Percentiles rank a stretch among this genome's conserved stretches.
Evolutionary conservation across 2,888 invertebrate genomes (phyloP).

Genomic region (Eudasyphora cyanicolor): DNA sequence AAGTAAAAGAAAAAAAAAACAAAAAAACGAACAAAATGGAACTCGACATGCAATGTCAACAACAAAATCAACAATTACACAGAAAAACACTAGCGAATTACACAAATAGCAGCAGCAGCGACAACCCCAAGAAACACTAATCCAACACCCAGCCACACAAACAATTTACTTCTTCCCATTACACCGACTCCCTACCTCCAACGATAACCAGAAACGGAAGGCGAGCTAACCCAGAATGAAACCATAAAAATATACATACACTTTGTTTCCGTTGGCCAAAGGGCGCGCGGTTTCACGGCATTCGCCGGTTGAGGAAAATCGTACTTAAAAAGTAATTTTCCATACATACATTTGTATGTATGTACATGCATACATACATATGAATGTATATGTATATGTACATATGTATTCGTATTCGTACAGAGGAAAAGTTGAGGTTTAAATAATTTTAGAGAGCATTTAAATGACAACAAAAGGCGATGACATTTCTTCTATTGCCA

Average conservation of each 20-base stretch:
- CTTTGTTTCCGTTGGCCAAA: neutral
- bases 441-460: neutral
- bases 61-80: slow-evolving; percentile 41
- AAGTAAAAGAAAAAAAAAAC: neutral
- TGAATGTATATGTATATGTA: too few species aligned
- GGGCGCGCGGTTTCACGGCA: neutral
- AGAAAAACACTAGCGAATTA: neutral
- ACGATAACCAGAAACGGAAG: neutral
- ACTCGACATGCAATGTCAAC: slow-evolving; percentile 47
- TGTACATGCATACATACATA: too few species aligned
- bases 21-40: neutral
- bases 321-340: slow-evolving; percentile 11
- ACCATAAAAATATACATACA: slow-evolving; percentile 7
- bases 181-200: neutral
- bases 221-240: neutral
- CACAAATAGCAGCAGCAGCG: neutral
- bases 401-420: too few species aligned
- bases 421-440: neutral
- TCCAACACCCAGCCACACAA: neutral
- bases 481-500: neutral
- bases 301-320: neutral
- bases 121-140: neutral
- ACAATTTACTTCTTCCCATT: too few species aligned
- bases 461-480: neutral
- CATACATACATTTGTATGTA: too few species aligned